Conservation (phyloP, 2,888 invertebrate species). For the Orthosia gracilis region DNA sequence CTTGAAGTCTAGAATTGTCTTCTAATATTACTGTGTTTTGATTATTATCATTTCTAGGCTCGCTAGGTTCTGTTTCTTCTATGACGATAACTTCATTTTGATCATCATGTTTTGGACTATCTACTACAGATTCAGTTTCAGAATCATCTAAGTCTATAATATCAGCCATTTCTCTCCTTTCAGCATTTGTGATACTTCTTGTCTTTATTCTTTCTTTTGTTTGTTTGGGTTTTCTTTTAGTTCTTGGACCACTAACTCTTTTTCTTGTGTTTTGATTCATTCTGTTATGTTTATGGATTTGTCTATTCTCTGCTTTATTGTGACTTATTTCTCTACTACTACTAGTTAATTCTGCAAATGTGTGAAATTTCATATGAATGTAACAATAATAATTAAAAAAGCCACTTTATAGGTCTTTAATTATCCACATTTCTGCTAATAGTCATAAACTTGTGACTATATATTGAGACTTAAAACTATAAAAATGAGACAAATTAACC, state of each 20-base stretch:
- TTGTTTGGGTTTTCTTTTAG: neutral
- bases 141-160: constrained; percentile 67
- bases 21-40: neutral
- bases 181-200: neutral
- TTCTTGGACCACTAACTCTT: neutral
- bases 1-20: constrained; percentile 16
- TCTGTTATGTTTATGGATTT: neutral
- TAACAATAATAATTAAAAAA: no score
- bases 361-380: neutral
- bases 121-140: constrained; percentile 53
- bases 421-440: neutral
- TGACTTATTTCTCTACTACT: constrained; percentile 19
- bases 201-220: neutral
- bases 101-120: constrained; percentile 42
- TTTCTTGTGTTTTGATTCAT: neutral
- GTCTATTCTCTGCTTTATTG: neutral
- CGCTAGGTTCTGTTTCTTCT: constrained; percentile 27
- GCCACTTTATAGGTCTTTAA: neutral
- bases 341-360: constrained; percentile 37
- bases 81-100: constrained; percentile 30
- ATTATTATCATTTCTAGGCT: neutral
- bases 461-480: neutral
- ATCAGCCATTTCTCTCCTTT: constrained; percentile 63
- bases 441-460: no score
- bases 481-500: neutral